Evolutionary conservation across 1,140 invertebrate genomes (phyloP).

Genomic region (honey bee (Apis mellifera)): DNA sequence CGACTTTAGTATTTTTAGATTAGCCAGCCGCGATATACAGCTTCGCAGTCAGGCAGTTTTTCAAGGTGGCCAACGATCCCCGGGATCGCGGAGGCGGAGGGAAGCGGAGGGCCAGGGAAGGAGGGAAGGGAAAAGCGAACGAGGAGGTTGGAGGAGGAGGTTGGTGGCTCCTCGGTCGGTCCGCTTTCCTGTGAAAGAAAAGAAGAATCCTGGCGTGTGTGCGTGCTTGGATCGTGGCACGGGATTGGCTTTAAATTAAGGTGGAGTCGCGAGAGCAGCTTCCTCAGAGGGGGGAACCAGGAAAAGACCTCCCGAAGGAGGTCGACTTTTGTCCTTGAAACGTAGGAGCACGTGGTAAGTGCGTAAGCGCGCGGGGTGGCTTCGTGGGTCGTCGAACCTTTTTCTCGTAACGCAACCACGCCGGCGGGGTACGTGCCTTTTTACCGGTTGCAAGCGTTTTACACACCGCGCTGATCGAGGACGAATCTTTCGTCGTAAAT

Average conservation of each 20-base stretch:
- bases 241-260: slow-evolving; percentile 56
- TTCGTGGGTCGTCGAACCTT: slow-evolving; percentile 53
- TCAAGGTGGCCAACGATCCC: slow-evolving; percentile 46
- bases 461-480: slow-evolving; percentile 5
- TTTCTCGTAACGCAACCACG: slow-evolving; percentile 25
- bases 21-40: slow-evolving; percentile 65
- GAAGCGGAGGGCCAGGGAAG: not conserved
- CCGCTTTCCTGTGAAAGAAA: slow-evolving; percentile 36
- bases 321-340: slow-evolving; percentile 67
- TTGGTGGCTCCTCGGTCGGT: not conserved
- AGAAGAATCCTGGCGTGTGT: slow-evolving; percentile 39
- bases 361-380: slow-evolving; percentile 22
- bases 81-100: not conserved
- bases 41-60: slow-evolving; percentile 59
- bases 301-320: slow-evolving; percentile 61
- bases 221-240: not conserved
- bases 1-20: slow-evolving; percentile 72
- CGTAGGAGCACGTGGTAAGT: slow-evolving; percentile 17
- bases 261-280: not conserved
- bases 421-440: slow-evolving; percentile 30
- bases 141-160: not conserved
- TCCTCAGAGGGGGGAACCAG: slow-evolving; percentile 51
- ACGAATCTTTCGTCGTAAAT: slow-evolving; percentile 47
- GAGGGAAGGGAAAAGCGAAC: not conserved
- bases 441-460: slow-evolving; percentile 29